Percentiles rank a stretch among this genome's conserved stretches.
These are phyloP conservation scores for Bombus sylvicola DNA, from an alignment of 1,140 invertebrate species.

Conservation along the genomic window DNA sequence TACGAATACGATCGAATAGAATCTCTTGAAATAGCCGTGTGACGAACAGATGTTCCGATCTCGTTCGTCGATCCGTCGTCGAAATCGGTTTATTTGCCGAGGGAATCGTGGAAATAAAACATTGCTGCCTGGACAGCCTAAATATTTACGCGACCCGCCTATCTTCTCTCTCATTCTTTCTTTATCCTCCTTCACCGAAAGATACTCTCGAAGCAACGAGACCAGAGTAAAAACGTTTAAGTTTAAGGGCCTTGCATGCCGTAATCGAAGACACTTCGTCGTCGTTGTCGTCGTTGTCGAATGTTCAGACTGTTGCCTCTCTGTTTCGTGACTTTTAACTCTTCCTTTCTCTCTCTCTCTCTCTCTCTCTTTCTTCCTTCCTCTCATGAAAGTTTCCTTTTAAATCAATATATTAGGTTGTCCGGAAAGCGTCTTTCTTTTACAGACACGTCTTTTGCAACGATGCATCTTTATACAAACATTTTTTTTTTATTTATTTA, in stretches of 20 bases:
- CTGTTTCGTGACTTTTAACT: neutral
- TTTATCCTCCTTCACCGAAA: neutral
- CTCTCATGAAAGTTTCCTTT: neutral
- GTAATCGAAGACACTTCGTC: slow-evolving; percentile 27
- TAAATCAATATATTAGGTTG: neutral
- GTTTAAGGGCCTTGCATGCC: slow-evolving; percentile 14
- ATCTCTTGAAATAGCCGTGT: neutral
- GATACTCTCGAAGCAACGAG: neutral
- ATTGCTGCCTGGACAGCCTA: slow-evolving; percentile 28
- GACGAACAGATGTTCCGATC: slow-evolving; percentile 28
- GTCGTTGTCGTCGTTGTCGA: neutral
- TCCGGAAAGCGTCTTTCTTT: no score
- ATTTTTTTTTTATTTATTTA: no score
- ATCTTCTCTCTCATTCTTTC: neutral
- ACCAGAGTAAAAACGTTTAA: neutral
- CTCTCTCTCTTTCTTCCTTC: neutral
- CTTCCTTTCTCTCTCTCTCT: neutral
- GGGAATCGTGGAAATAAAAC: slow-evolving; percentile 49
- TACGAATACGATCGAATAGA: neutral
- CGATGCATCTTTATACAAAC: no score
- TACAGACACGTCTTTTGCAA: neutral
- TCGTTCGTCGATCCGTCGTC: slow-evolving; percentile 38
- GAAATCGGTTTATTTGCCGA: slow-evolving; percentile 52
- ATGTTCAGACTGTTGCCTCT: slow-evolving; percentile 1
- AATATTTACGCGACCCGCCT: slow-evolving; percentile 32